Evolutionary conservation across 1,140 invertebrate genomes (phyloP), one percentile per base, ranked within the genome.

Genomic region (Micrasema longulum): DNA sequence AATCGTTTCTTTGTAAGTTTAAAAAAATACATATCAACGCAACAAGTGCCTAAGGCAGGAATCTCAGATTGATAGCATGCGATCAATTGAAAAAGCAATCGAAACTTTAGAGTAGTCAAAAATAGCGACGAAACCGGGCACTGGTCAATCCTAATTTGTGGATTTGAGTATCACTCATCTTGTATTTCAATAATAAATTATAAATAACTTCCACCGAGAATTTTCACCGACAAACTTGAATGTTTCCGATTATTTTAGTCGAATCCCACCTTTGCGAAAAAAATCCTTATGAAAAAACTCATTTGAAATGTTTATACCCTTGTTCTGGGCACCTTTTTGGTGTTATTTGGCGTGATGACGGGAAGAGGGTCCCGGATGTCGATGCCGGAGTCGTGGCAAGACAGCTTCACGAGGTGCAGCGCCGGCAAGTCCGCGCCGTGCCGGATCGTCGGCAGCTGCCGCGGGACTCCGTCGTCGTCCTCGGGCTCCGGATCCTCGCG

Each of bases 351-450:
- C 9, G 79, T 81, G 55, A 83, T 80, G 64, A 82, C 77, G 35
- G 85, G 78, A 41, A 85, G 74, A 66, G 90, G 90, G 77, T 94
- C 93, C 77, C 92, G 88, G 74, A 94, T 94, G 82, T 95, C 93
- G 78, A 95, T 95, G 75, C 93, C 93, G n/a, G 92, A 94, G 85
- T 95, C 93, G 82, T 94, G 92, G 86, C 92, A 94, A 74, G 91
- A 93, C 71, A 91, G 88, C 82, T 94, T 94, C 75, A 89, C 87
- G 79, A 91, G 87, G 79, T 85, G 83, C 9, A 81, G 81, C 0
- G 81, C 82, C 6, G 74, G 74, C 18, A 73, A 81, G 79, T 79
- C 82, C 77, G 60, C 77, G 11, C 52, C 47, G 52, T 60, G 47
- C 11, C 14, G 12, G 22, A n/a, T 36, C 23, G 14, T 7, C 31